Evolutionary conservation across 1,140 invertebrate genomes (phyloP).

Genomic region (Meteorus sp.): DNA sequence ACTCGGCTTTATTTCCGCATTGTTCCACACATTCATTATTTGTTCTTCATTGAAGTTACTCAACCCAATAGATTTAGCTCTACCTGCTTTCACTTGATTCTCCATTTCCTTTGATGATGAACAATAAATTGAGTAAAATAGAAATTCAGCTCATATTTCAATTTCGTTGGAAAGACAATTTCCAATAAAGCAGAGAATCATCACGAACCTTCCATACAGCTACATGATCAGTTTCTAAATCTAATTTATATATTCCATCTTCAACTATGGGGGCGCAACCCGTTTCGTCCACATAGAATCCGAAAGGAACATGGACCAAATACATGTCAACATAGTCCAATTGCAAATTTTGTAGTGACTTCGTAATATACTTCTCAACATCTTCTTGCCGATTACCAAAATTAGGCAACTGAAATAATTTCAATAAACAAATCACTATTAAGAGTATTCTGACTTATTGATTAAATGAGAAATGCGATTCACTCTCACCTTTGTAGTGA

Average conservation of each 20-base stretch:
- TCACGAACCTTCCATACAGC: conserved; percentile 72
- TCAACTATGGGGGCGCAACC: conserved; percentile 54
- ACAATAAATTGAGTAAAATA: conserved; percentile 7
- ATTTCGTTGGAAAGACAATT: not conserved
- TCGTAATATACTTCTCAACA: conserved; percentile 72
- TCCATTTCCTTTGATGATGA: conserved; percentile 70
- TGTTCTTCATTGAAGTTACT: conserved; percentile 81
- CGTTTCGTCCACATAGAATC: conserved; percentile 60
- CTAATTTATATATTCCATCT: conserved; percentile 67
- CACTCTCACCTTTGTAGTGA: conserved; percentile 76
- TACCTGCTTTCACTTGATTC: conserved; percentile 67
- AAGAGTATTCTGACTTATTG: not conserved
- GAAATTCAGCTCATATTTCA: not conserved
- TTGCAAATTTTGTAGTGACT: conserved; percentile 73
- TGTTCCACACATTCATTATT: conserved; percentile 67
- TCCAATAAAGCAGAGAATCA: not conserved
- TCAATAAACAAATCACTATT: conserved; percentile 11
- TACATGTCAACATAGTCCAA: conserved; percentile 85
- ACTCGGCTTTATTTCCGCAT: conserved; percentile 68
- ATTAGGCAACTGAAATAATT: conserved; percentile 60
- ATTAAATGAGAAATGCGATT: conserved; percentile 9
- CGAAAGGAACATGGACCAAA: conserved; percentile 80
- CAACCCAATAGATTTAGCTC: conserved; percentile 72
- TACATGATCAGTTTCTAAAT: conserved; percentile 69
- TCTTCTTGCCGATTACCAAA: conserved; percentile 69